phyloP scores from a whole-genome alignment of 1,140 invertebrate genomes.

The Hylaeus anthracinus region DNA sequence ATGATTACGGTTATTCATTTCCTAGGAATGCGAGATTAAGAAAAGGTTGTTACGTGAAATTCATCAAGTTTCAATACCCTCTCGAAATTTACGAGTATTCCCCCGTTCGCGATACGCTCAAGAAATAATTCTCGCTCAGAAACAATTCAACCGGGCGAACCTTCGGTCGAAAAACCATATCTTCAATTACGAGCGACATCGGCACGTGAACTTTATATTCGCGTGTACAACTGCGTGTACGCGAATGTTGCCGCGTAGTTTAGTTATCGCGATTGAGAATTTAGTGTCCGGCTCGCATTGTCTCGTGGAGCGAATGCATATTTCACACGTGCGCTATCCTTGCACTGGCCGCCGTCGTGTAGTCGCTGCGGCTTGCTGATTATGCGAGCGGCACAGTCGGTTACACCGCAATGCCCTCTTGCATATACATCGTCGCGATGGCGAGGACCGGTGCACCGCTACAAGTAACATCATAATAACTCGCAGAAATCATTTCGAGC shows the following conservation, averaged over 20 bases:
- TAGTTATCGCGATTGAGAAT: conserved; percentile 68
- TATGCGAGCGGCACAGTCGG: conserved; percentile 56
- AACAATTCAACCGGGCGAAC: background rate
- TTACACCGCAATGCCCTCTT: conserved; percentile 43
- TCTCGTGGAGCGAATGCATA: conserved; percentile 72
- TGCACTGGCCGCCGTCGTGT: conserved; percentile 35
- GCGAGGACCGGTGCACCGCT: conserved; percentile 25
- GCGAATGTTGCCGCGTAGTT: conserved; percentile 51
- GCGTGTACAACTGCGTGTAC: conserved; percentile 47
- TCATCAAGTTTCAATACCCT: no score
- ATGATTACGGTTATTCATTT: no score
- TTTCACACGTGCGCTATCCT: conserved; percentile 71
- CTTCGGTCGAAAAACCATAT: conserved; percentile 20
- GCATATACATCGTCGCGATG: conserved; percentile 36
- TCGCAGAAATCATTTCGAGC: conserved; percentile 61
- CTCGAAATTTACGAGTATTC: no score
- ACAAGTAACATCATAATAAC: conserved; percentile 62
- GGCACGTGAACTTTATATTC: conserved; percentile 57
- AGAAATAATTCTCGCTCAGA: background rate
- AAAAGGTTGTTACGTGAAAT: no score
- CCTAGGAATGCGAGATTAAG: no score
- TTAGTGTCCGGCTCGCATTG: conserved; percentile 70
- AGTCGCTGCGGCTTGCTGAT: conserved; percentile 54
- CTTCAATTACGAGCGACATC: conserved; percentile 51
- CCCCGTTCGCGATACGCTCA: no score